These are phyloP conservation scores for Calcarius ornatus DNA, from an alignment of 2,113 vertebrate species.

Conservation along the genomic window DNA sequence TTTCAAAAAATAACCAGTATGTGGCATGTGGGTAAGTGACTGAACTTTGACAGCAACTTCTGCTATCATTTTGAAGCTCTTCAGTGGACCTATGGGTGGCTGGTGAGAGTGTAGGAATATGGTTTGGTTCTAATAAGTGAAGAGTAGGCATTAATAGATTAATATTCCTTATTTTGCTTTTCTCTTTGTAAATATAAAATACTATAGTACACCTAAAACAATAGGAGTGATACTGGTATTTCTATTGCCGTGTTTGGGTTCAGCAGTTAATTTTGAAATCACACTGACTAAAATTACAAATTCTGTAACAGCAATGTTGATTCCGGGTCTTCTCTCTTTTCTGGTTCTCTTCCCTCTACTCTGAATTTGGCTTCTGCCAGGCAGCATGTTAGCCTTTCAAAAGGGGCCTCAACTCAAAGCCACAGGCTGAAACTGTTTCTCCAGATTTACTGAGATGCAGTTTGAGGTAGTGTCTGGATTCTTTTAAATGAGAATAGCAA, in stretches of 20 bases:
- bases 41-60: neutral
- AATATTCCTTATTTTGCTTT: neutral
- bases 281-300: neutral
- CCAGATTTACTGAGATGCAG: neutral
- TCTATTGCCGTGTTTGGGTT: neutral
- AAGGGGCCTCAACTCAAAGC: neutral
- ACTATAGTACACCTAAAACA: neutral
- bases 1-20: conserved; percentile 85
- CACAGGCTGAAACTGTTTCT: neutral
- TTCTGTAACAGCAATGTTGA: neutral
- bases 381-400: neutral
- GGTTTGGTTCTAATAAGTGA: neutral
- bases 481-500: neutral
- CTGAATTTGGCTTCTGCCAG: neutral
- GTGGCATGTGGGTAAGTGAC: conserved; percentile 91
- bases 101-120: neutral
- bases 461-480: neutral
- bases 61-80: neutral
- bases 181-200: neutral
- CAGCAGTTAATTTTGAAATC: neutral
- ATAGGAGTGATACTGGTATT: neutral
- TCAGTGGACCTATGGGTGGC: neutral
- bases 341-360: neutral
- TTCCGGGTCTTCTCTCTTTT: neutral
- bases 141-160: neutral